phyloP scores from a whole-genome alignment of 2,888 invertebrate genomes.

The Cryptophagus acutangulus region DNA sequence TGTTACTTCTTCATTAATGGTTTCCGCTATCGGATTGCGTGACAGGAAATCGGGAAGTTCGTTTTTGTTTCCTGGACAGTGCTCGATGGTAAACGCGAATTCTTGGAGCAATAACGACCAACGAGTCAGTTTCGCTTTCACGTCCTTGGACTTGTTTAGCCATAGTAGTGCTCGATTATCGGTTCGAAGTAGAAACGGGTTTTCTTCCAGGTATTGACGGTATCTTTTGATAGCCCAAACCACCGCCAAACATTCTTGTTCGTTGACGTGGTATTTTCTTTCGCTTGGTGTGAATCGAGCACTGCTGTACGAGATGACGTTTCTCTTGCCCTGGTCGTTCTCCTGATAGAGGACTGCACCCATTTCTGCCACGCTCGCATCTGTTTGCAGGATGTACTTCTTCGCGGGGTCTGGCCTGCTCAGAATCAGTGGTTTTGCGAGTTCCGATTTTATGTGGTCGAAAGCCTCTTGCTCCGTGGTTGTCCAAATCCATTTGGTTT shows the following conservation, averaged over 20 bases:
- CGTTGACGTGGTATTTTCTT: slow-evolving; percentile 26
- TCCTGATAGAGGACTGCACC: slow-evolving; percentile 29
- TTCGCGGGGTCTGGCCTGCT: slow-evolving; percentile 14
- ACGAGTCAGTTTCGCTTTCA: slow-evolving; percentile 14
- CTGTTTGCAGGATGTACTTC: slow-evolving; percentile 25
- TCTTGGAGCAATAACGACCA: too few species aligned
- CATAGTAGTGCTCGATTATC: slow-evolving; percentile 26
- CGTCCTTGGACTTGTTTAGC: slow-evolving; percentile 15
- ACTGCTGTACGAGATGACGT: slow-evolving; percentile 23
- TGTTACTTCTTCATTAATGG: too few species aligned
- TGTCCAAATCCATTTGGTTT: slow-evolving; percentile 20
- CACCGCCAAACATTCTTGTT: slow-evolving; percentile 28
- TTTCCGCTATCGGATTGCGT: too few species aligned
- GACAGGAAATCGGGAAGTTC: too few species aligned
- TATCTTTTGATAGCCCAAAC: slow-evolving; percentile 28
- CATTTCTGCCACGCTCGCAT: slow-evolving; percentile 24
- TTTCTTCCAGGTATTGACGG: slow-evolving; percentile 25
- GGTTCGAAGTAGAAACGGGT: slow-evolving; percentile 23
- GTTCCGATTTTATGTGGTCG: slow-evolving; percentile 13
- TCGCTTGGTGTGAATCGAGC: slow-evolving; percentile 18
- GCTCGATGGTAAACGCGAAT: too few species aligned
- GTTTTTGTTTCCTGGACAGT: too few species aligned
- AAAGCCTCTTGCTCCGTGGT: too few species aligned
- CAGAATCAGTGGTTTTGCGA: slow-evolving; percentile 18
- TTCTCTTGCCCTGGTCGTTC: slow-evolving; percentile 1